Evolutionary conservation across 2,888 invertebrate genomes (phyloP).

Genomic region (Drosophila lutescens): DNA sequence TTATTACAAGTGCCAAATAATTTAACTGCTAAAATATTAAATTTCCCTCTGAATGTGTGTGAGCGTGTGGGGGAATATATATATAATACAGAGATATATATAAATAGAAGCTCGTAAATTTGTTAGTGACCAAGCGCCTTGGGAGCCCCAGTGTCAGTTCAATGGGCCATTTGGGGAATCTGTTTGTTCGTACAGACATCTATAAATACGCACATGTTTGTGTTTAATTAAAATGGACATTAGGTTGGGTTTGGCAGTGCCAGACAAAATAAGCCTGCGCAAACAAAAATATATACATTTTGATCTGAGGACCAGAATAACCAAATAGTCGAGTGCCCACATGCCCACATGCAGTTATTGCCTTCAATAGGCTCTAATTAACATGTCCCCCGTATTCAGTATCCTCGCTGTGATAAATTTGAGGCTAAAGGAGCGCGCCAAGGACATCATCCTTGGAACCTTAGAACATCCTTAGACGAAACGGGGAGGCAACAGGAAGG

Average conservation of each 20-base stretch:
- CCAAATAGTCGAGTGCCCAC: slow-evolving; percentile 15
- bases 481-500: neutral
- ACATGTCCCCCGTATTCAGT: slow-evolving; percentile 14
- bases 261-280: slow-evolving; percentile 13
- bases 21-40: slow-evolving; percentile 81
- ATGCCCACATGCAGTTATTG: slow-evolving; percentile 6
- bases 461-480: neutral
- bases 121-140: slow-evolving; percentile 42
- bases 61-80: slow-evolving; percentile 21
- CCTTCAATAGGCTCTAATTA: slow-evolving; percentile 42
- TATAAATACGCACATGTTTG: slow-evolving; percentile 59
- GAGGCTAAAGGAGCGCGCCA: neutral
- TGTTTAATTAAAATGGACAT: slow-evolving; percentile 79
- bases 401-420: neutral
- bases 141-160: slow-evolving; percentile 56
- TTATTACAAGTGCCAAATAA: slow-evolving; percentile 80
- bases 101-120: slow-evolving; percentile 57
- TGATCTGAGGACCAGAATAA: slow-evolving; percentile 24
- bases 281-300: slow-evolving; percentile 21
- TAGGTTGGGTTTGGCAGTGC: slow-evolving; percentile 53
- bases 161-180: slow-evolving; percentile 77
- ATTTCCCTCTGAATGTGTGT: slow-evolving; percentile 75
- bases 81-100: neutral
- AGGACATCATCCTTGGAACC: neutral
- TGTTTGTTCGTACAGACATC: slow-evolving; percentile 50